Base-by-base conservation (phyloP, 2,113 vertebrate genomes). In the Telmatochromis sp. region DNA sequence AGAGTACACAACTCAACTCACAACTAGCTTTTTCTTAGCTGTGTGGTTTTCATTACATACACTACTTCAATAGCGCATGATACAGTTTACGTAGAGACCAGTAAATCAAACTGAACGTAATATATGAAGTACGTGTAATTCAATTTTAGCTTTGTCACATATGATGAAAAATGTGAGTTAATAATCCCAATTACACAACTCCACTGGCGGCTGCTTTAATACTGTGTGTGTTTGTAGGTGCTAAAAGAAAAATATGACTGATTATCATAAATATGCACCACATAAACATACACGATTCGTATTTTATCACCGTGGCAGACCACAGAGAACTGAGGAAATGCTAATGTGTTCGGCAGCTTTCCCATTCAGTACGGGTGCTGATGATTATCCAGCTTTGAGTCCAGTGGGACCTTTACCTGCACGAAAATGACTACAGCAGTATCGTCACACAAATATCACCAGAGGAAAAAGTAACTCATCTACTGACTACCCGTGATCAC, bases 281-380 rank as follows among this genome's bases (percentile, higher is more conserved):
- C 37, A 80, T 50, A 75, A 75, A 31, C 23, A 31, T 3, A 79
- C 65, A 54, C 6, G 60, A 81, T 87, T 90, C 60, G 71, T 88
- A 90, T 92, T 93, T 93, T 82, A 89, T 92, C 91, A 84, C 50
- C 9, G 71, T 57, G 55, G 54, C 26, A 53, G 78, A 85, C 92
- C 82, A 80, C 85, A 82, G 90, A 92, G 90, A 83, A 91, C 35
- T 90, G 87, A 87, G 82, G 83, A 91, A 92, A 95, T 95, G 93
- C 90, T 92, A 94, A 95, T 94, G 81, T 86, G 80, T 91, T 93
- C 82, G 14, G 86, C 86, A 92, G 92, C 79, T 68, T 86, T 86
- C 63, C 51, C 85, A 60, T 87, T 89, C 65, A 63, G 35, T 83
- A 80, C n/a, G 57, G 23, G 55, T 28, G 53, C 60, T 85, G 88